Base-by-base conservation (phyloP, 2,113 vertebrate species). In the Pedetes capensis region DNA sequence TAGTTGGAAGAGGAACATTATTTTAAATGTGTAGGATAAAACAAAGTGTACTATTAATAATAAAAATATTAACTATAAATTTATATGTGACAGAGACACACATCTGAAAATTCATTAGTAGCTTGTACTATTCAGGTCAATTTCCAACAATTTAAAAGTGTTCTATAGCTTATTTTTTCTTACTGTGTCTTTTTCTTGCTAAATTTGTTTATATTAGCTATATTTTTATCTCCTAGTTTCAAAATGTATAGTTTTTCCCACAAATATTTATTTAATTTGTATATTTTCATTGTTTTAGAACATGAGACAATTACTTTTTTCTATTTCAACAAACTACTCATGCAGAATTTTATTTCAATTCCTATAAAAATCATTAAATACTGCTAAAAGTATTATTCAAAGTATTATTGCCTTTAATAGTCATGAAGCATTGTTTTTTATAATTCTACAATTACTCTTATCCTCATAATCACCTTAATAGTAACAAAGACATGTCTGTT, bases 211-310 rank as follows among this genome's bases (percentile, higher is more conserved):
- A 1, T 90, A 3, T 27, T 83, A 16, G 72, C 27, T 88, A 1
- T 55, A 87, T 76, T 93, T 92, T 3, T 37, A 49, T 88, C 25
- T 89, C 16, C 2, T 82, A 91, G 85, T 86, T 95, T 95, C 6
- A 88, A 89, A 72, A 34, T 93, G 2, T 44, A 14, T 64, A 44
- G 22, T 16, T 8, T 80, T 86, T 76, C 3, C 25, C 14, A 59
- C 20, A 79, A 87, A 66, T 85, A 61, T 63, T 61, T 90, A 63
- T 25, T 89, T 83, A 42, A 44, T 47, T 89, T 91, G 6, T 32
- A 11, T 59, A 63, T 82, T 81, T 74, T 72, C 1, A 32, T 32
- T 82, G 8, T 39, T 86, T 66, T 78, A 44, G 47, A 71, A 63
- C 23, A 78, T 55, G 27, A 90, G 11, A 44, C 5, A 90, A 89